Base-by-base conservation (phyloP, 2,888 invertebrate genomes). In the Bombyx huttoni region DNA sequence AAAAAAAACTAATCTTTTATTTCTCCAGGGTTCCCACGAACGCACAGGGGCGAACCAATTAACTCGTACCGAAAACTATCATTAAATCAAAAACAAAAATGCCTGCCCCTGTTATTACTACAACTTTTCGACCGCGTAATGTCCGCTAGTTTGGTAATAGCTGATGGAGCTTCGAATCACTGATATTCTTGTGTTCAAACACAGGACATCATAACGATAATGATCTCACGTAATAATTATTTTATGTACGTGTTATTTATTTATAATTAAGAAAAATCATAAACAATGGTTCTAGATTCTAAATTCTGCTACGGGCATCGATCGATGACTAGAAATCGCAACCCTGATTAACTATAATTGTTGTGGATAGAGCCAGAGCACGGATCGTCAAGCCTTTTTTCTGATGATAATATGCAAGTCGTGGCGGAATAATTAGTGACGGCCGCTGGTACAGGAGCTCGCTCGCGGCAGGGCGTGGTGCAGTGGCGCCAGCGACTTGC, bases 71-170 rank as follows among this genome's bases (percentile, higher is more conserved):
- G 71, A 80, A 78, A 68, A 74, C 78, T 78, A 79, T 84, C 73
- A 84, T 85, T 84, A 83, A 71, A 63, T 67, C 62, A 72, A 80
- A 81, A 78, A 81, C 75, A 77, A 79, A 71, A 74, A 70, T 69
- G 58, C 60, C 60, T 60, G 46, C 54, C 65, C 67, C 73, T 63
- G 65, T 78, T 70, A 80, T 82, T 79, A 83, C 78, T 73, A 62
- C 68, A 70, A 71, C 71, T 72, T 78, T 72, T 73, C 66, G 70
- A 73, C 70, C 67, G 67, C 73, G 74, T 81, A 78, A 78, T 80
- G 73, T 77, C 69, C 61, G 76, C 70, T 69, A 65, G 69, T 66
- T 70, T 63, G 62, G 64, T 67, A 62, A 70, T 60, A 49, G 35
- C 9, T 10, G 9, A 14, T 12, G 14, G 13, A 14, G 35, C 35